These are phyloP conservation scores for Lymantria dispar DNA, from an alignment of 2,888 invertebrate species.

Conservation along the genomic window DNA sequence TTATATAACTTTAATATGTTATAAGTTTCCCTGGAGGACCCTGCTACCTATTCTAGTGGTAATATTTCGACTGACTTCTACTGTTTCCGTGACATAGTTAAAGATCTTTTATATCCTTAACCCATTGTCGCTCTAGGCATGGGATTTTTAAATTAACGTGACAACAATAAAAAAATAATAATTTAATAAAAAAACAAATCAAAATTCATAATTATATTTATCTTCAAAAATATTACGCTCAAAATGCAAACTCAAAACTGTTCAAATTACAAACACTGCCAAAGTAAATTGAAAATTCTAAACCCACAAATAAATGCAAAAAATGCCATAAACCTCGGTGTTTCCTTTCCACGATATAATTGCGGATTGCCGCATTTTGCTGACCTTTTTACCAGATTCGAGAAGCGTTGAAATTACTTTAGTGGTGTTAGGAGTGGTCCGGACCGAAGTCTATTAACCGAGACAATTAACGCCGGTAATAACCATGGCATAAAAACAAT, in stretches of 20 bases:
- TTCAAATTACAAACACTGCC: constrained; percentile 1
- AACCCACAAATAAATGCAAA: constrained; percentile 1
- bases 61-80: too few relatives aligned
- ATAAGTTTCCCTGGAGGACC: too few relatives aligned
- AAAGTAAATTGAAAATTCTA: constrained; percentile 6
- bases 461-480: not conserved
- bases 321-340: not conserved
- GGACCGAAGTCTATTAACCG: not conserved
- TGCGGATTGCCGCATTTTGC: not conserved
- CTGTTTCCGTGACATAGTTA: too few relatives aligned
- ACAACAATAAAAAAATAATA: too few relatives aligned
- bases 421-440: not conserved
- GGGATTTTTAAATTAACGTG: too few relatives aligned
- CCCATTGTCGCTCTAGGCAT: too few relatives aligned
- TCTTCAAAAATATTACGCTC: too few relatives aligned
- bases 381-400: not conserved
- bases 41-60: too few relatives aligned
- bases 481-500: not conserved
- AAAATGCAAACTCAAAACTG: not conserved
- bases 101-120: too few relatives aligned
- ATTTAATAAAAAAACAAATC: too few relatives aligned
- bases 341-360: not conserved
- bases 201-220: too few relatives aligned
- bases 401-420: not conserved
- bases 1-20: too few relatives aligned